Percentiles rank a stretch among this genome's conserved stretches.
These are phyloP conservation scores for Meloidogyne chitwoodi DNA, from an alignment of 1,140 invertebrate species.

Conservation along the genomic window DNA sequence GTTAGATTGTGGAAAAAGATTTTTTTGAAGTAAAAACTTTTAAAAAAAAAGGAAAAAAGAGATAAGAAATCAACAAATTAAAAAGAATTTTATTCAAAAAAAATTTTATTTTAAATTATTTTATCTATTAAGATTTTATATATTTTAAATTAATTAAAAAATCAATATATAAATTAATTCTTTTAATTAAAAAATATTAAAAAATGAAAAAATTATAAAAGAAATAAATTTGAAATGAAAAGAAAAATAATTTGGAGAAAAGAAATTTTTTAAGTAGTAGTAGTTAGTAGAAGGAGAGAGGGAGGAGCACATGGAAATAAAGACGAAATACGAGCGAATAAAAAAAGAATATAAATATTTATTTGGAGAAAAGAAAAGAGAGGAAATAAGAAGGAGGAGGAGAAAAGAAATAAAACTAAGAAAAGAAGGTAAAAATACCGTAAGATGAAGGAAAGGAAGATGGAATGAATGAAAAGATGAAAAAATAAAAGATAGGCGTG, in stretches of 20 bases:
- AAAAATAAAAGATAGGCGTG: neutral
- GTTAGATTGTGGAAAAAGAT: neutral
- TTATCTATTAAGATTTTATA: too few relatives aligned
- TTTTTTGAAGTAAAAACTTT: neutral
- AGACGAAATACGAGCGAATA: neutral
- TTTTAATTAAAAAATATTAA: too few relatives aligned
- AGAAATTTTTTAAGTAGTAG: neutral
- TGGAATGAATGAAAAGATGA: neutral
- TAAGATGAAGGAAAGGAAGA: neutral
- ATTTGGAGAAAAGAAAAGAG: neutral
- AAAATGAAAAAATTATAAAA: neutral
- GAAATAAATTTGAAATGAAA: neutral
- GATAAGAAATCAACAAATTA: too few relatives aligned
- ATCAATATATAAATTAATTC: too few relatives aligned
- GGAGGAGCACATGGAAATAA: neutral
- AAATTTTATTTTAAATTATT: too few relatives aligned
- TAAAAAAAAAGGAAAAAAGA: neutral
- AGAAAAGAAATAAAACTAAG: neutral
- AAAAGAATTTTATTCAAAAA: too few relatives aligned
- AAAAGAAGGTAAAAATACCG: neutral
- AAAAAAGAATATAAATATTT: neutral
- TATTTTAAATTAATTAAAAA: too few relatives aligned
- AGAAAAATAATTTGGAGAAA: too few relatives aligned
- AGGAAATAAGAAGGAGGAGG: neutral
- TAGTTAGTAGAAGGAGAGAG: neutral